Evolutionary conservation across 2,888 invertebrate genomes (phyloP), one percentile per base, ranked within the genome.

Genomic region (Ichneumoninae sp.): DNA sequence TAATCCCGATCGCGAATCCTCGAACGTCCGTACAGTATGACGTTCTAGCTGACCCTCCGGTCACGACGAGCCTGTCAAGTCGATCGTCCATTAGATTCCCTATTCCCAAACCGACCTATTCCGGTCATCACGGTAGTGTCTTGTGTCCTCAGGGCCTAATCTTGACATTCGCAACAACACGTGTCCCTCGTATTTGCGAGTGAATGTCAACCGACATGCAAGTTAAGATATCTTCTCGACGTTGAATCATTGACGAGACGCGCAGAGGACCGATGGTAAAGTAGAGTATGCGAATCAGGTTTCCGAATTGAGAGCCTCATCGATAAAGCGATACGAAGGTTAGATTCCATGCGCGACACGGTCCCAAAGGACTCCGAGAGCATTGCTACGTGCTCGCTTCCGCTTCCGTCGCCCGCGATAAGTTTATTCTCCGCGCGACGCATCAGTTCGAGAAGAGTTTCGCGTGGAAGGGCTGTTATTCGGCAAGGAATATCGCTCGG

Each of bases 401-500:
- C 22, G 44, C 54, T 44, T 44, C 44, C 44, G 1, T 13, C 44
- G 26, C 44, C 40, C 57, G 22, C 71, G 71, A 73, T 73, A 73
- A 73, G 44, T 73, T 60, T 57, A 40, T 73, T 57, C 57, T 22
- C 19, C 57, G 8, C 40, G 40, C n/a, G 40, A 36, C 57, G 40
- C 57, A 73, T 44, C 26, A 63, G 16, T 57, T 74, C 30, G 44
- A 63, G 44, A 16, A 44, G 44, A 63, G 63, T 74, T 60, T 22
- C 60, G 44, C 40, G 19, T 36, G 26, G 63, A 74, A 50, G 50
- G 7, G 65, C 8, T 22, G 50, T 50, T 5, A 47, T 60, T 50
- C 47, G 26, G 36, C 44, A 44, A n/a, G 50, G 13, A 63, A 65
- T 65, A 74, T 74, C 44, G 73, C 47, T 57, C 54, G 57, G 71